A percentile compares a stretch with the other conserved stretches of the same genome.
phyloP scores from a whole-genome alignment of 2,888 invertebrate genomes.

The Ochropacha duplaris region DNA sequence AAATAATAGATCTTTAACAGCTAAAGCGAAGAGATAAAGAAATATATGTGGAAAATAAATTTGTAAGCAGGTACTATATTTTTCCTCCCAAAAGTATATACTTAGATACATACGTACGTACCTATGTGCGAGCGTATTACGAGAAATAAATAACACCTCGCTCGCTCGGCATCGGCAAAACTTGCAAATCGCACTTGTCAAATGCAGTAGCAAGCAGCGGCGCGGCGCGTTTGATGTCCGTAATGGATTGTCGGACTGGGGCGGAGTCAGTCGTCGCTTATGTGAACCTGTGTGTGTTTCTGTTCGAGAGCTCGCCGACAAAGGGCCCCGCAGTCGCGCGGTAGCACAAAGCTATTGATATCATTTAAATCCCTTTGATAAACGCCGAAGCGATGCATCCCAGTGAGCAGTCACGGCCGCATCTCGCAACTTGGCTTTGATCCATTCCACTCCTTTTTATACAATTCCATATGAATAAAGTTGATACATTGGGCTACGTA shows the following conservation, averaged over 20 bases:
- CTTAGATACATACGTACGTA: too few species aligned
- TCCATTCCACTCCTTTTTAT: not conserved
- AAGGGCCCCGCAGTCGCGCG: slow-evolving; percentile 67
- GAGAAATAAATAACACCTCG: too few species aligned
- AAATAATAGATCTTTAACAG: too few species aligned
- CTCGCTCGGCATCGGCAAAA: not conserved
- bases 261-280: slow-evolving; percentile 50
- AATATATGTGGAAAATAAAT: too few species aligned
- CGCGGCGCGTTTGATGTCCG: slow-evolving; percentile 69
- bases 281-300: slow-evolving; percentile 44
- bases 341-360: slow-evolving; percentile 79
- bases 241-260: slow-evolving; percentile 63
- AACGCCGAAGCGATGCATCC: slow-evolving; percentile 49
- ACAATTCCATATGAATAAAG: too few species aligned
- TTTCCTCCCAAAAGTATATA: too few species aligned
- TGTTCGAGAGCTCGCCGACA: slow-evolving; percentile 64
- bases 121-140: too few species aligned
- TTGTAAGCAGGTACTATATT: too few species aligned
- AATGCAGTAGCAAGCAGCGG: slow-evolving; percentile 54
- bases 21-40: too few species aligned
- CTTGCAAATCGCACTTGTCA: slow-evolving; percentile 52
- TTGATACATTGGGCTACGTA: too few species aligned
- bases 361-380: slow-evolving; percentile 76
- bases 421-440: not conserved
- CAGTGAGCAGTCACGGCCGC: not conserved